Base-by-base conservation (phyloP, 92 coral and sea anemone genomes). In the Paramuricea clavata region DNA sequence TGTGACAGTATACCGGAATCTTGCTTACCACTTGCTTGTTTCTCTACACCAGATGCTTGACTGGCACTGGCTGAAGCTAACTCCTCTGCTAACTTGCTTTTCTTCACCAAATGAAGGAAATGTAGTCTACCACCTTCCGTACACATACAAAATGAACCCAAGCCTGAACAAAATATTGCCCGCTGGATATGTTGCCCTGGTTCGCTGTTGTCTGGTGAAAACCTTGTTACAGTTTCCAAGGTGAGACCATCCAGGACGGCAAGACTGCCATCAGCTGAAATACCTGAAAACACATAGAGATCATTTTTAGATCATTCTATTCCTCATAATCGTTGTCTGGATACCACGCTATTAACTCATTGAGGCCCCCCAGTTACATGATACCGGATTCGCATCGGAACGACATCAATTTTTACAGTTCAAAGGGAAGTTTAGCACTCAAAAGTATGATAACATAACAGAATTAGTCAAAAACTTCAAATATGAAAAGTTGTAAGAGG, bases 71-170 rank as follows among this genome's bases (percentile, higher is more conserved):
- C 65, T 36, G 30, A 62, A 22, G 34, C 57, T 4, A 62, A 41
- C 68, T 52, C 54, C 28, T 90, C 93, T 0, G 50, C 69, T 34
- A 32, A 68, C 28, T 85, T 91, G 0, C 68, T 83, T 67, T 90
- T 92, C 47, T 81, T 93, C 6, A 89, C 80, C 64, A 97, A 70
- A 59, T 93, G 89, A 23, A 97, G 77, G 77, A 97, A 94, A 42
- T 81, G 90, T 73, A 97, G 87, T 56, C 83, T 42, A 16, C 99
- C 99, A 82, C 87, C 75, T n/a, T 60, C 61, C 0, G 95, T 83
- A 12, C 97, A 97, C 0, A 93, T 90, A 75, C 99, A 97, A 41
- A 97, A 85, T 33, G 97, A 94, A 64, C 95, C 98, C 67, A 94
- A 88, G 39, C 99, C 98, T 27, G 98, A 94, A 77, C 99, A 97